phyloP scores from a whole-genome alignment of 2,797 vertebrate genomes.

The Staurois parvus region DNA sequence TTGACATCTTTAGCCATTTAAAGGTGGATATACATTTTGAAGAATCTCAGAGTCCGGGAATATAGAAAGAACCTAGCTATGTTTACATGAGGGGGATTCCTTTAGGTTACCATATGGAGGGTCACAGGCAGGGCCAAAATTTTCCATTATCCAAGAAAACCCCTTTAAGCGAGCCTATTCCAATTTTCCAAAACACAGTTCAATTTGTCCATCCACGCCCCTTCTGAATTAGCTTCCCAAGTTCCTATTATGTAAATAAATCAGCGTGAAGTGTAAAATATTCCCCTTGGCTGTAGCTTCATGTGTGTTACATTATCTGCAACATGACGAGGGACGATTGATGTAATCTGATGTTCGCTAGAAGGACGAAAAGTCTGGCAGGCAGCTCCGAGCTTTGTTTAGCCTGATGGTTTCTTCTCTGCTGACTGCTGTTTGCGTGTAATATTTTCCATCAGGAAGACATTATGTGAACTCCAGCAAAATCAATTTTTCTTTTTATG shows the following conservation, averaged over 20 bases:
- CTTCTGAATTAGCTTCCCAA: slow-evolving; percentile 17
- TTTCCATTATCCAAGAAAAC: no score
- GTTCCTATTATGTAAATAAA: slow-evolving; percentile 35
- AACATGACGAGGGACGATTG: background rate
- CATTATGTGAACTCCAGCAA: slow-evolving; percentile 27
- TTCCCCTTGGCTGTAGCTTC: slow-evolving; percentile 16
- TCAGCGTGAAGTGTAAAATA: slow-evolving; percentile 43
- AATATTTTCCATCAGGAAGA: slow-evolving; percentile 53
- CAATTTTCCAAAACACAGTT: background rate
- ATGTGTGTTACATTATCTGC: slow-evolving; percentile 24
- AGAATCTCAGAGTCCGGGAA: no score
- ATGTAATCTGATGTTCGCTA: slow-evolving; percentile 25
- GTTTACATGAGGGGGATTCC: no score
- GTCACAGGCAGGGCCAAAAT: no score
- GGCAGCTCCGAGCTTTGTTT: background rate
- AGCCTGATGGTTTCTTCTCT: background rate
- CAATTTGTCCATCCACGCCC: slow-evolving; percentile 17
- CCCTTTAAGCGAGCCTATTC: no score
- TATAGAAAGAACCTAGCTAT: no score
- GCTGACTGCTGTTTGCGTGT: slow-evolving; percentile 22
- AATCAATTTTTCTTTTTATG: slow-evolving; percentile 47
- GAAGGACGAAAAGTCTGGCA: background rate
- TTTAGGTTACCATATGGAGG: no score
- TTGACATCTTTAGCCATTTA: no score
- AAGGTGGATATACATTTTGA: no score